Base-by-base conservation (phyloP, 2,113 vertebrate genomes). In the Prietella phreatophila region DNA sequence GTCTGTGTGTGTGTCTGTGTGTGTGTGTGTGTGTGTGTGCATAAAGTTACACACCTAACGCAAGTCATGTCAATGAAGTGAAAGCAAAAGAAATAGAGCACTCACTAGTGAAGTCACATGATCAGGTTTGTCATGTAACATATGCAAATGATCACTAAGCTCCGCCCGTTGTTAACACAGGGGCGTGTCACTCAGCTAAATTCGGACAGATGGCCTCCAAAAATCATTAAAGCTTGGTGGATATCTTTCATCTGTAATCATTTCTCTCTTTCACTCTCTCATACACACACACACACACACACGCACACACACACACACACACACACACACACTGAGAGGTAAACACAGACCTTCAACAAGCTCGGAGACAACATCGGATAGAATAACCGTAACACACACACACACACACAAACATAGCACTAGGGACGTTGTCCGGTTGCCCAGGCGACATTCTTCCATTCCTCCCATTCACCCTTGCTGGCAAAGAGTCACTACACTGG, bases 341-440 rank as follows among this genome's bases (percentile, higher is more conserved):
- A 86, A 81, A 86, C 85, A 86, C 30, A 86, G 75, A 80, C 75
- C 17, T 53, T 80, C 20, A n/a, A 55, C 61, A 9, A 55, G 42
- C 85, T 55, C 13, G 36, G 63, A 80, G 53, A 67, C 11, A 14
- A 86, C 73, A 86, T 42, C 11, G 25, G n/a, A 86, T 76, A 67
- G 10, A 60, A 75, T 63, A 83, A 53, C 69, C 39, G 27, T 71
- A 50, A 63, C 13, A 61, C 42, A 87, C 39, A 87, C 55, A 84
- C 82, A 85, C 36, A 36, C n/a, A 88, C 78, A 79, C 33, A 42
- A 83, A 78, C 14, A 30, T n/a, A n/a, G 6, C 69, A 39, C 69
- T 55, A 56, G 85, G 88, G 83, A 89, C 71, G 85, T 71, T 87
- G 61, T 61, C 39, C 63, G 56, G 88, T 90, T 90, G 85, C 88